Evolutionary conservation across 1,140 invertebrate genomes (phyloP).

Genomic region (Araneus ventricosus): DNA sequence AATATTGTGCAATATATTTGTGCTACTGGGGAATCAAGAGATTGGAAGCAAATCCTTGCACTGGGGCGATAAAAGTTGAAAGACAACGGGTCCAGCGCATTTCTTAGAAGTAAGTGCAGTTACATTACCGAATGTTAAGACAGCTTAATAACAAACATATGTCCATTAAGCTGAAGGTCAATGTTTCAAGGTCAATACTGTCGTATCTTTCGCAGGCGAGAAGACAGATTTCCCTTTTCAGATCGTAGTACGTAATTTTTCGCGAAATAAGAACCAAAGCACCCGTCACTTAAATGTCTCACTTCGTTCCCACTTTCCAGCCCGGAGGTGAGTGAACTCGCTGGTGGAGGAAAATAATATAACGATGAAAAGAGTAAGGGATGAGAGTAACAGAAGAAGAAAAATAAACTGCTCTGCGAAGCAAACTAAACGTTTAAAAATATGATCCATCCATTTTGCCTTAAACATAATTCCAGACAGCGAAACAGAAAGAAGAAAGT

Average conservation of each 20-base stretch:
- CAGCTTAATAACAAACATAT: too few species aligned
- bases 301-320: background rate
- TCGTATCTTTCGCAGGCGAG: too few species aligned
- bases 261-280: background rate
- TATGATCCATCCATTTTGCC: constrained; percentile 69
- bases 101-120: too few species aligned
- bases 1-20: too few species aligned
- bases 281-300: background rate
- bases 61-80: too few species aligned
- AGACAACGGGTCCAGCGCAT: too few species aligned
- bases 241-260: background rate
- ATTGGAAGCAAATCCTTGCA: too few species aligned
- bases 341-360: background rate
- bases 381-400: background rate
- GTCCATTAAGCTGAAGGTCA: too few species aligned
- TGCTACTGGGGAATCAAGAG: too few species aligned
- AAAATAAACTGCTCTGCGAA: background rate
- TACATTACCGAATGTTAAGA: too few species aligned
- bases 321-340: constrained; percentile 50
- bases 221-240: background rate
- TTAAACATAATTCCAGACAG: constrained; percentile 69
- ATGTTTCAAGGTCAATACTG: too few species aligned
- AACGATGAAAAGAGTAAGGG: constrained; percentile 10
- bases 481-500: constrained; percentile 22
- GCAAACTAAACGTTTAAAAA: constrained; percentile 66